Evolutionary conservation across 2,888 invertebrate genomes (phyloP), one percentile per base, ranked within the genome.

Genomic region (Emmelina monodactyla): DNA sequence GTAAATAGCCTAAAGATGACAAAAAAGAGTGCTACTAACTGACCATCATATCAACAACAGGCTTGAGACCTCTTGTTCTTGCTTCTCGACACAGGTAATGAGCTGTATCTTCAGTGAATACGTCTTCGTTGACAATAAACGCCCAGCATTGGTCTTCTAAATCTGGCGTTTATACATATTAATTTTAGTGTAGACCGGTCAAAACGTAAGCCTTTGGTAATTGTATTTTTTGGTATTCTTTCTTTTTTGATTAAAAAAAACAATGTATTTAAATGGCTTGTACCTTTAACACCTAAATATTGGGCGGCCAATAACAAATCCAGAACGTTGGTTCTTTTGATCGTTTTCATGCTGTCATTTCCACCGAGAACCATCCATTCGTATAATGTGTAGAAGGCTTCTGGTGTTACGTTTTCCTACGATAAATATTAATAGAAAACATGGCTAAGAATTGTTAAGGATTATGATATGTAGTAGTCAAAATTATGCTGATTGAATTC

Each of bases 71-170:
- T 38, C 79, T 80, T 16, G 55, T 55, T 22, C 82, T 78, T 1
- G 88, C 86, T 55, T 88, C 85, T 41, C 84, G 59, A 43, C 84
- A 88, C 10, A 91, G 59, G 22, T 86, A 56, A 51, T 88, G 90
- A 0, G 91, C 91, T 0, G 88, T 86, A 44, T 89, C 89, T 68
- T 91, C 91, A 14, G 73, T 78, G 51, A 91, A 89, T 0, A 89
- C 76, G 29, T 83, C 82, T 33, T 82, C 83, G 50, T 88, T 86
- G 35, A 86, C 84, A 42, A 91, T 85, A 47, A 91, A 89, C 0
- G 87, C 83, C 87, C 89, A 88, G 60, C 90, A 88, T 51, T 91
- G 91, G 40, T 87, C 85, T 46, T 88, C 85, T 38, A 91, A 67
- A 64, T 88, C 88, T 88, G 58, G 50, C 38, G n/a, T n/a, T n/a